Percentiles rank a stretch among this genome's conserved stretches.
Evolutionary conservation across 1,140 invertebrate species (phyloP).

Genomic region (Pseudobourletiella spinata): DNA sequence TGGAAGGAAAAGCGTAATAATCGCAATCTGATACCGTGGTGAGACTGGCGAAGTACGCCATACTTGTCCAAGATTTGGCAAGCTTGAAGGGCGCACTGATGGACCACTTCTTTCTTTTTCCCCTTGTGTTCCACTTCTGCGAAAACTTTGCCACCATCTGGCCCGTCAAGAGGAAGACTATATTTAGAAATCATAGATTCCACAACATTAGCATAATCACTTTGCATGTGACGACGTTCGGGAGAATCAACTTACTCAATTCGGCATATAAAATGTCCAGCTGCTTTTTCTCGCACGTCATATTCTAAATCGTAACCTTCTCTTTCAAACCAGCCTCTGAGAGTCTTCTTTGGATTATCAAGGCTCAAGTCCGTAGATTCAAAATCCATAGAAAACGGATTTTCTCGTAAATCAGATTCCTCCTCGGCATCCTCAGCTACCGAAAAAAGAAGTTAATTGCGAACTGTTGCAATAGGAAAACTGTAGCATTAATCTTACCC

Average conservation of each 20-base stretch:
- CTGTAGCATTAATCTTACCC: slow-evolving; percentile 48
- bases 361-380: slow-evolving; percentile 61
- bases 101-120: slow-evolving; percentile 89
- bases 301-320: slow-evolving; percentile 82
- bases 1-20: background rate
- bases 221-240: too few species aligned
- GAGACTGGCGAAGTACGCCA: slow-evolving; percentile 65
- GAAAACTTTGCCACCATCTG: slow-evolving; percentile 58
- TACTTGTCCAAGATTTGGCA: slow-evolving; percentile 80
- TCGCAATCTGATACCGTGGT: slow-evolving; percentile 50
- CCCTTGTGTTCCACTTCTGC: slow-evolving; percentile 79
- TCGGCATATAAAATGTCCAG: slow-evolving; percentile 63
- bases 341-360: slow-evolving; percentile 89
- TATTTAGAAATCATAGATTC: too few species aligned
- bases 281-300: slow-evolving; percentile 68
- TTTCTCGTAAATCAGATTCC: slow-evolving; percentile 64
- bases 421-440: slow-evolving; percentile 77
- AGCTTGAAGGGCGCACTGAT: slow-evolving; percentile 88
- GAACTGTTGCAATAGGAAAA: background rate
- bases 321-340: slow-evolving; percentile 88
- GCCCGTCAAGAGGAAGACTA: slow-evolving; percentile 70
- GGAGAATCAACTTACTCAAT: slow-evolving; percentile 50
- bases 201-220: too few species aligned
- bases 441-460: too few species aligned
- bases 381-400: slow-evolving; percentile 60